Conservation (phyloP, 2,797 vertebrate genomes). For the Sebastes trivittatus region DNA sequence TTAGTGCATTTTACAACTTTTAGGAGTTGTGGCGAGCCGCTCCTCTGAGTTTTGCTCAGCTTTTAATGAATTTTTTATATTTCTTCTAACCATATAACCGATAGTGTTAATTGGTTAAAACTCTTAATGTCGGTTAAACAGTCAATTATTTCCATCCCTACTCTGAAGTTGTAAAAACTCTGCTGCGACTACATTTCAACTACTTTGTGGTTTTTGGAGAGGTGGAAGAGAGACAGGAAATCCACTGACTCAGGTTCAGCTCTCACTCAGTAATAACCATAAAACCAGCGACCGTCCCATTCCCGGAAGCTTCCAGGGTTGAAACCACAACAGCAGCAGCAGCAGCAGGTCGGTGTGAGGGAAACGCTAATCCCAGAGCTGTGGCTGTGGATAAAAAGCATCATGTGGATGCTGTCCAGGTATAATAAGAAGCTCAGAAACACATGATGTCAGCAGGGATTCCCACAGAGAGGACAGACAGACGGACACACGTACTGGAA, state of each 20-base stretch:
- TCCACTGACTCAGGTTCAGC: conserved; percentile 30
- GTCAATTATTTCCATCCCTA: no score
- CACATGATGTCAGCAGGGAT: conserved; percentile 43
- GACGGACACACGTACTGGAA: neutral
- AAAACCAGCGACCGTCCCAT: conserved; percentile 26
- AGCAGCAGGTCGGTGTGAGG: neutral
- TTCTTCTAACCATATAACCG: no score
- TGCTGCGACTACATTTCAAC: neutral
- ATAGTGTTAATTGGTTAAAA: no score
- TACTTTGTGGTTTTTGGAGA: neutral
- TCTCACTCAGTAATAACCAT: conserved; percentile 21
- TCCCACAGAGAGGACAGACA: neutral
- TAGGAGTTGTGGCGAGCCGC: no score
- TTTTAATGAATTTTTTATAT: no score
- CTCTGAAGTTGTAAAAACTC: neutral
- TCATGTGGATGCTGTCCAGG: neutral
- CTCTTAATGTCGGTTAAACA: no score
- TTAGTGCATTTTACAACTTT: no score
- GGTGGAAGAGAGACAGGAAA: neutral
- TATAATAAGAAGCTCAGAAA: conserved; percentile 12
- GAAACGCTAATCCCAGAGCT: conserved; percentile 17
- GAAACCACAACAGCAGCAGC: neutral
- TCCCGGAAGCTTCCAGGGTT: conserved; percentile 14
- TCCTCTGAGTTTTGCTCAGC: no score
- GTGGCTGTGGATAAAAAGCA: neutral